phyloP scores from a whole-genome alignment of 2,113 vertebrate species.

The Cathartes aura region DNA sequence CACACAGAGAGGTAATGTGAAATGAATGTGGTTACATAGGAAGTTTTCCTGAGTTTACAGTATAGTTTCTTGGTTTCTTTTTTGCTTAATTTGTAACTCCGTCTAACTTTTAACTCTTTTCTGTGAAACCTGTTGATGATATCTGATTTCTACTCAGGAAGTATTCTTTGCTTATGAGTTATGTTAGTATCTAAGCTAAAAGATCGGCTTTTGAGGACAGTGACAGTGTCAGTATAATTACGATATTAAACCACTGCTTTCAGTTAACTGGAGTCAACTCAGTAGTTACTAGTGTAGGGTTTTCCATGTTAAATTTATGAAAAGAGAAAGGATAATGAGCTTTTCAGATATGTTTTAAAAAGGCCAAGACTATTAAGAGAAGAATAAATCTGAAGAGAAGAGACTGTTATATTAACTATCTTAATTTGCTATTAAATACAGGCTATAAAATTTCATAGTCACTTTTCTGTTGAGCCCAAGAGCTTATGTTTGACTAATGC shows the following conservation, averaged over 20 bases:
- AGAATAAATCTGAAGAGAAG: background rate
- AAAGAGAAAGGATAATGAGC: background rate
- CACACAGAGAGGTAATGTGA: background rate
- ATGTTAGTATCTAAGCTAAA: background rate
- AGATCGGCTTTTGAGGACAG: background rate
- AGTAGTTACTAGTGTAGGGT: background rate
- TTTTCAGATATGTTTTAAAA: background rate
- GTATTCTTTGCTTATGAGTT: background rate
- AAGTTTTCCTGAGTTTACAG: background rate
- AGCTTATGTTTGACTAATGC: background rate
- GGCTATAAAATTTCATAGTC: background rate
- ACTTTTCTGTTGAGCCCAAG: background rate
- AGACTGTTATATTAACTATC: background rate
- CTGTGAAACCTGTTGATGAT: background rate
- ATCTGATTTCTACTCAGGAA: background rate
- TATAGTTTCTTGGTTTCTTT: background rate
- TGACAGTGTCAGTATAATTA: background rate
- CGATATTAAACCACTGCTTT: background rate
- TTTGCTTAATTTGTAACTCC: background rate
- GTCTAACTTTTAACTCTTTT: background rate
- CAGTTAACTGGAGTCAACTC: background rate
- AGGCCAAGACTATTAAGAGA: background rate
- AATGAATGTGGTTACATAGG: background rate
- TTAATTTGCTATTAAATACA: background rate
- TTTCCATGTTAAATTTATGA: background rate